A percentile compares a stretch with the other conserved stretches of the same genome.
Conservation (phyloP, 2,888 invertebrate species). For the Melieria picta region DNA sequence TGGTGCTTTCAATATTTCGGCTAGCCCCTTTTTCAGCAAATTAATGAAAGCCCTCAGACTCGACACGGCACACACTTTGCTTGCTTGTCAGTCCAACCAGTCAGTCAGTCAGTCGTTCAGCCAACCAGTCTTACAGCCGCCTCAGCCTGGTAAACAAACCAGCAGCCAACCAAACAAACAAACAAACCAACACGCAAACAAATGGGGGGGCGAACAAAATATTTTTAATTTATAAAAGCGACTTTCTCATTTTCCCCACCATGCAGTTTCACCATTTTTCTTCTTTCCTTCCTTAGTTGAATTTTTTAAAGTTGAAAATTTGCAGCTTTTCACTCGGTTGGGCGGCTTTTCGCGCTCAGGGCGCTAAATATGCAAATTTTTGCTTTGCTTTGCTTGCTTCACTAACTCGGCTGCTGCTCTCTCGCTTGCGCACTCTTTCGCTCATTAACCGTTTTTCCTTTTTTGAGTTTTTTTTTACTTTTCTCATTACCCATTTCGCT, state of each 20-base stretch:
- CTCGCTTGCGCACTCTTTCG: conserved; percentile 1
- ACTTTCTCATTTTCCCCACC: neutral
- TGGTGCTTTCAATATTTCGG: no score
- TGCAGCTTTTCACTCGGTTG: neutral
- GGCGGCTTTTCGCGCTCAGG: neutral
- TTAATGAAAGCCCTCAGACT: conserved; percentile 9
- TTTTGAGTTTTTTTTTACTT: neutral
- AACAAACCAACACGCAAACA: neutral
- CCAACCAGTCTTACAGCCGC: neutral
- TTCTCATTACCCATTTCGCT: neutral
- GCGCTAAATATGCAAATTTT: conserved; percentile 25
- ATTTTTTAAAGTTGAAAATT: conserved; percentile 8
- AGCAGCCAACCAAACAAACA: neutral
- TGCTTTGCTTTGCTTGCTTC: neutral
- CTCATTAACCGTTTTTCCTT: neutral
- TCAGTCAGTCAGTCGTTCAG: neutral
- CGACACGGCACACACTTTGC: neutral
- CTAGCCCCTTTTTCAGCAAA: conserved; percentile 1
- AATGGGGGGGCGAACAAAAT: neutral
- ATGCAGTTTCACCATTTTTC: neutral
- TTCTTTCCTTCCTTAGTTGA: neutral
- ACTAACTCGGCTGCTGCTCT: neutral
- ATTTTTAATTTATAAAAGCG: conserved; percentile 14
- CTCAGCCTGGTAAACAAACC: conserved; percentile 14
- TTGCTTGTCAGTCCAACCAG: neutral